Base-by-base conservation (phyloP, 2,113 vertebrate genomes). In the Perca schrenkii region DNA sequence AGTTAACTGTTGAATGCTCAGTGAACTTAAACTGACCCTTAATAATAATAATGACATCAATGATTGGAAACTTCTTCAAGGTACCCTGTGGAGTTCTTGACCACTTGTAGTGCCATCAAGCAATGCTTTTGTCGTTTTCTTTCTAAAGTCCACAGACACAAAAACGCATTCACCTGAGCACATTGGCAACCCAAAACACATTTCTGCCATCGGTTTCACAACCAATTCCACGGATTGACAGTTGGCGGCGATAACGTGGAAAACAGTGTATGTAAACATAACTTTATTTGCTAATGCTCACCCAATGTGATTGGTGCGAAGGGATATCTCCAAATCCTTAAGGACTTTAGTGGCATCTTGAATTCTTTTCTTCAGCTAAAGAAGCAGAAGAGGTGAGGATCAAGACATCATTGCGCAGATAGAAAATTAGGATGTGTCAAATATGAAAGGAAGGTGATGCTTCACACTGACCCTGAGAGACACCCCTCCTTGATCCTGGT, bases 261-360 rank as follows among this genome's bases (percentile, higher is more conserved):
- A 4, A 43, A 43, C 19, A 12, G 17, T 22, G 64, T 19, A 4
- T 2, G 15, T 50, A 19, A 50, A 40, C 34, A 43, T 16, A 11
- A 71, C 15, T 28, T 13, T 14, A n/a, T 28, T 17, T 12, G 34
- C 28, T 58, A 58, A 56, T 17, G 74, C 95, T 95, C 25, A 99
- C 98, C 98, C 98, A 0, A 99, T 99, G 91, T 99, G 97, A 92
- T 99, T 99, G 61, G 98, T 99, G 70, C 98, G 95, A 85, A 99
- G 90, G 60, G 98, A 99, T 70, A 98, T 99, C 93, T 99, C 98
- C 91, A 99, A 91, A 89, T 99, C 96, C 87, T 98, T 96, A 8
- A 99, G 96, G 82, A 99, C 96, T 88, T 98, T 96, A 0, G 97
- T 99, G 0, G 98, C 98, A 80, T 99, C 98, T 93, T 98, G 98